phyloP scores from a whole-genome alignment of 1,140 invertebrate species.

The Lepidurus arcticus region DNA sequence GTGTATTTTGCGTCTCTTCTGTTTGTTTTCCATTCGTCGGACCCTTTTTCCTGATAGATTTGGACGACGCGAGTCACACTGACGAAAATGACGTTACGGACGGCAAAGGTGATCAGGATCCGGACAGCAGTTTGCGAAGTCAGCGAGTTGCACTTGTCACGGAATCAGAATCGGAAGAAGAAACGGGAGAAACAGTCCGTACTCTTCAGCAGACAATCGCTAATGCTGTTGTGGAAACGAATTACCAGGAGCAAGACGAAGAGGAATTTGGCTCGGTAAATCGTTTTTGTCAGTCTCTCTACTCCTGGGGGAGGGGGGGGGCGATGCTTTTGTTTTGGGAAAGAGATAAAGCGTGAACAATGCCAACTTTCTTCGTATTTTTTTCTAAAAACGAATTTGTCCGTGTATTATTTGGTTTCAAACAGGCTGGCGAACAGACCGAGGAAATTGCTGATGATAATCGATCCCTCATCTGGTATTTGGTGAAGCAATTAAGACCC shows the following conservation, averaged over 20 bases:
- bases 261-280: conserved; percentile 63
- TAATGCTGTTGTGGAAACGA: conserved; percentile 50
- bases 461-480: conserved; percentile 87
- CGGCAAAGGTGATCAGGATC: conserved; percentile 29
- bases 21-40: conserved; percentile 35
- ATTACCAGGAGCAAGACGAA: conserved; percentile 56
- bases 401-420: background rate
- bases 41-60: conserved; percentile 39
- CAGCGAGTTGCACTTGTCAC: conserved; percentile 46
- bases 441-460: conserved; percentile 91
- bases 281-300: conserved; percentile 1
- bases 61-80: conserved; percentile 46
- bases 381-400: background rate
- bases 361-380: background rate
- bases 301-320: background rate
- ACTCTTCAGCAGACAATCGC: background rate
- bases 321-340: background rate
- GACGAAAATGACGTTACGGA: conserved; percentile 45
- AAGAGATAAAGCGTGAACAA: background rate
- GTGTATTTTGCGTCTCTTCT: conserved; percentile 29
- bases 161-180: conserved; percentile 48
- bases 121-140: conserved; percentile 34
- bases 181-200: conserved; percentile 32
- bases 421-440: conserved; percentile 75
- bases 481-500: conserved; percentile 88